A percentile compares a stretch with the other conserved stretches of the same genome.
These are phyloP conservation scores for Cheilosia grossa DNA, from an alignment of 2,888 invertebrate species.

Conservation along the genomic window DNA sequence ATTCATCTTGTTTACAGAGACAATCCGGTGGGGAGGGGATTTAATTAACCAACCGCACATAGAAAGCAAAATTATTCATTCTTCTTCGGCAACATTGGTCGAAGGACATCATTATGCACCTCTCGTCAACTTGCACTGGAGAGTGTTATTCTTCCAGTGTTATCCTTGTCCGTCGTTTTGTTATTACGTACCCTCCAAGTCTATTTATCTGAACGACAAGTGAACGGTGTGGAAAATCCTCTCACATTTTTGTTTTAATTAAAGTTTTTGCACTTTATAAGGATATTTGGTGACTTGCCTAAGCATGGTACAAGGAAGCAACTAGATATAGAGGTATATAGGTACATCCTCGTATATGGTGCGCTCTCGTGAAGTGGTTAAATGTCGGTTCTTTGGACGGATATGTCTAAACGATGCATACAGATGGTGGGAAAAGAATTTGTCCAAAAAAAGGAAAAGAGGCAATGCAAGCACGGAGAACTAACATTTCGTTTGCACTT, in stretches of 20 bases:
- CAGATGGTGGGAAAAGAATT: conserved; percentile 18
- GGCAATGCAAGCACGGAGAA: conserved; percentile 61
- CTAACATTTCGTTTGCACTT: conserved; percentile 72
- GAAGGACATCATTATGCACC: conserved; percentile 66
- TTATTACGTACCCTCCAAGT: conserved; percentile 11
- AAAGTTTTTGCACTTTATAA: conserved; percentile 62
- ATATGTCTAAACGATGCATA: conserved; percentile 46
- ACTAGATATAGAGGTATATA: background rate
- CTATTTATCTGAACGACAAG: conserved; percentile 57
- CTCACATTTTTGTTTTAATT: conserved; percentile 63
- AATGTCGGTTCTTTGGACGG: conserved; percentile 47
- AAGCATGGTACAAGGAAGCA: conserved; percentile 5
- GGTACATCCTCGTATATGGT: background rate
- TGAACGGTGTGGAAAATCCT: conserved; percentile 56
- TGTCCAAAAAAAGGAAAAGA: conserved; percentile 18
- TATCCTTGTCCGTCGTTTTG: conserved; percentile 48
- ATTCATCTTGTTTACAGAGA: conserved; percentile 12
- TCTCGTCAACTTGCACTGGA: conserved; percentile 38
- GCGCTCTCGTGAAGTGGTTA: conserved; percentile 41
- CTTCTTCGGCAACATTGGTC: conserved; percentile 41
- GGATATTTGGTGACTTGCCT: conserved; percentile 26
- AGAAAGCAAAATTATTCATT: conserved; percentile 63
- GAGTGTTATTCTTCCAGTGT: conserved; percentile 49
- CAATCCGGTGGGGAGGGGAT: conserved; percentile 5
- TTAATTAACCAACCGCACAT: conserved; percentile 66